phyloP scores from a whole-genome alignment of 2,888 invertebrate genomes.

The Ectropis crepuscularia region DNA sequence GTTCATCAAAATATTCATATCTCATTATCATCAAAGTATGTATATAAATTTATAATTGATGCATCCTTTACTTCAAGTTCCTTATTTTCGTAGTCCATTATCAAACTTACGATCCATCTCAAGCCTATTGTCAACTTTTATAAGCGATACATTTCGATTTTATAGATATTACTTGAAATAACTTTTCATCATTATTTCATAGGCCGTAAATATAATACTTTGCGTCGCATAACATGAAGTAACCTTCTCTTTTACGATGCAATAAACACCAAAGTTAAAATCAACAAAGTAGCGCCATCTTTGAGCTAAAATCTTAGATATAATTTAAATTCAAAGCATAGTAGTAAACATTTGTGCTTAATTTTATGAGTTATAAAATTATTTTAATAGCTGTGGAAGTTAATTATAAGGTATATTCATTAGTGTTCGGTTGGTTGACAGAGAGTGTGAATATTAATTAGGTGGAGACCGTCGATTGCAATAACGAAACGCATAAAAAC shows the following conservation, averaged over 20 bases:
- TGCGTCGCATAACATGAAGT: slow-evolving; percentile 12
- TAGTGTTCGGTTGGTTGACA: slow-evolving; percentile 26
- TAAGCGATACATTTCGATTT: background rate
- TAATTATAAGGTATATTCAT: slow-evolving; percentile 32
- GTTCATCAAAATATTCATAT: background rate
- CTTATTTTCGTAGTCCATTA: no score
- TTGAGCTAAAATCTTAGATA: slow-evolving; percentile 2
- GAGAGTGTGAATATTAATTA: slow-evolving; percentile 38
- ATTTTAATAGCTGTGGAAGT: slow-evolving; percentile 32
- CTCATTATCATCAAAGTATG: background rate
- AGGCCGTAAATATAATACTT: slow-evolving; percentile 8
- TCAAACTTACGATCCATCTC: no score
- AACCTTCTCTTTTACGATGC: slow-evolving; percentile 16
- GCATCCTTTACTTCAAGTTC: no score
- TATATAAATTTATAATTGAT: background rate
- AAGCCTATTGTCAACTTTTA: background rate
- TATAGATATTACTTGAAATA: slow-evolving; percentile 8
- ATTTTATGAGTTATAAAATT: slow-evolving; percentile 40
- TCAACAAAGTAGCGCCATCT: slow-evolving; percentile 21
- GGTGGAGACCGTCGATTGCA: slow-evolving; percentile 27
- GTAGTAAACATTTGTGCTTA: slow-evolving; percentile 20
- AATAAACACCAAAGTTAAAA: slow-evolving; percentile 24
- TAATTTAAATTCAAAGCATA: slow-evolving; percentile 11
- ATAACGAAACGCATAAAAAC: slow-evolving; percentile 29
- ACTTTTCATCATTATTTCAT: slow-evolving; percentile 4